Percentiles rank a stretch among this genome's conserved stretches.
Evolutionary conservation across 2,797 vertebrate genomes (phyloP).

Genomic region (Philypnodon macrostomus): DNA sequence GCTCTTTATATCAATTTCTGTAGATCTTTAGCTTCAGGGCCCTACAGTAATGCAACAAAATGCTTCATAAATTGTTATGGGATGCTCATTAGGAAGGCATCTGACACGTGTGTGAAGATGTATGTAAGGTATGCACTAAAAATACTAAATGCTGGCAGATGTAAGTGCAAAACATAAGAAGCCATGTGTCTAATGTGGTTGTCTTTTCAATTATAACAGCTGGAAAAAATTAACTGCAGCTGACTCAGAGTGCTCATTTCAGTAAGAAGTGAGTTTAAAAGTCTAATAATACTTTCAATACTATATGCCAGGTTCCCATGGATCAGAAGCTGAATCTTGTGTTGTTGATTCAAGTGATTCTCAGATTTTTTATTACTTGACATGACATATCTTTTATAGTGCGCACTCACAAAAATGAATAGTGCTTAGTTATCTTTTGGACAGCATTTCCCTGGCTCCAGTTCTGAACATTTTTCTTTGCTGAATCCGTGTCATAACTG

Average conservation of each 20-base stretch:
- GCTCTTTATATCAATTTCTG: too few species aligned
- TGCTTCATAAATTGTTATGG: background rate
- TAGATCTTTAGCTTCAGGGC: slow-evolving; percentile 10
- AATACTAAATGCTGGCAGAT: background rate
- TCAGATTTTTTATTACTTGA: background rate
- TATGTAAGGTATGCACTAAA: background rate
- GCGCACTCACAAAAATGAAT: slow-evolving; percentile 26
- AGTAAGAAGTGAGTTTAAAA: background rate
- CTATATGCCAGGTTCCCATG: background rate
- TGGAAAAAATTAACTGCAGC: too few species aligned
- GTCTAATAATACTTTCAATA: background rate
- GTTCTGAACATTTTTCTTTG: slow-evolving; percentile 5
- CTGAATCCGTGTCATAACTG: slow-evolving; percentile 8
- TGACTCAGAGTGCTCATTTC: too few species aligned
- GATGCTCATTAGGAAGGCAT: background rate
- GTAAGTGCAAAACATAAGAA: too few species aligned
- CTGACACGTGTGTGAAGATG: background rate
- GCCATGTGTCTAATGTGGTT: too few species aligned
- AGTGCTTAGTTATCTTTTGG: slow-evolving; percentile 17
- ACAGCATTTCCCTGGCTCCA: slow-evolving; percentile 34
- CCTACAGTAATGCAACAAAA: slow-evolving; percentile 1
- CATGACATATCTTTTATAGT: background rate
- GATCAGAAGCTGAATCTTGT: background rate
- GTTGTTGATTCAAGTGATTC: background rate
- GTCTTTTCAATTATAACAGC: too few species aligned